phyloP scores from a whole-genome alignment of 2,888 invertebrate genomes.

The Agapostemon virescens region DNA sequence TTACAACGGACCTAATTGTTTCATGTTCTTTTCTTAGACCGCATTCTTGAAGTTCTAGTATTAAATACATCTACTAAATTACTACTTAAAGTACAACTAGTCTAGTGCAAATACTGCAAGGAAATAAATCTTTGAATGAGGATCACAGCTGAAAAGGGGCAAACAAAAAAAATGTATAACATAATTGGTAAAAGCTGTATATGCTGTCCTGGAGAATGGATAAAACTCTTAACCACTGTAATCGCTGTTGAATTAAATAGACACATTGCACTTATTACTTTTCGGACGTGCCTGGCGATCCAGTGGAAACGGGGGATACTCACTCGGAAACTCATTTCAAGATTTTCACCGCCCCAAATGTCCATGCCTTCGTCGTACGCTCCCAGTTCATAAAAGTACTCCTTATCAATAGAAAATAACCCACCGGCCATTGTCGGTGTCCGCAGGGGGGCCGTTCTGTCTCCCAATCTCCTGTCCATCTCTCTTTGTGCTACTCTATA shows the following conservation, averaged over 20 bases:
- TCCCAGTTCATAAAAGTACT: slow-evolving; percentile 98
- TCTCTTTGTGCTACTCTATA: slow-evolving; percentile 98
- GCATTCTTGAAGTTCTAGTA: slow-evolving; percentile 10
- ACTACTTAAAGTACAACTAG: not conserved
- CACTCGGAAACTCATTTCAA: slow-evolving; percentile 97
- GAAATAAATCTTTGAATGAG: slow-evolving; percentile 1
- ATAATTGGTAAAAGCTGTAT: not conserved
- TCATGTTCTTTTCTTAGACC: not conserved
- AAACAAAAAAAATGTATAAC: slow-evolving; percentile 17
- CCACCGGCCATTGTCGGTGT: slow-evolving; percentile 99
- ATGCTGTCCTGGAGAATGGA: slow-evolving; percentile 21
- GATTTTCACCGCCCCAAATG: slow-evolving; percentile 98
- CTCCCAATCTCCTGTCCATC: slow-evolving; percentile 95
- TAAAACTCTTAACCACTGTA: slow-evolving; percentile 6
- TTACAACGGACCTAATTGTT: not conserved
- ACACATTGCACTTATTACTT: not conserved
- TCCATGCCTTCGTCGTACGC: slow-evolving; percentile 99
- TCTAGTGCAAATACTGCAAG: not conserved
- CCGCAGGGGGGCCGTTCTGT: slow-evolving; percentile 94
- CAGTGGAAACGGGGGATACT: slow-evolving; percentile 72
- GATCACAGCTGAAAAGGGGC: slow-evolving; percentile 25
- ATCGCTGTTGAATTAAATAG: slow-evolving; percentile 22
- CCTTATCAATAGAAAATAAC: slow-evolving; percentile 95
- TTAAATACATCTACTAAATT: slow-evolving; percentile 18
- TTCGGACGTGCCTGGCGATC: not conserved